Evolutionary conservation across 30 jellyfish, hydroid and myxozoan species (phyloP).

Genomic region (Phacellophora camtschatica): DNA sequence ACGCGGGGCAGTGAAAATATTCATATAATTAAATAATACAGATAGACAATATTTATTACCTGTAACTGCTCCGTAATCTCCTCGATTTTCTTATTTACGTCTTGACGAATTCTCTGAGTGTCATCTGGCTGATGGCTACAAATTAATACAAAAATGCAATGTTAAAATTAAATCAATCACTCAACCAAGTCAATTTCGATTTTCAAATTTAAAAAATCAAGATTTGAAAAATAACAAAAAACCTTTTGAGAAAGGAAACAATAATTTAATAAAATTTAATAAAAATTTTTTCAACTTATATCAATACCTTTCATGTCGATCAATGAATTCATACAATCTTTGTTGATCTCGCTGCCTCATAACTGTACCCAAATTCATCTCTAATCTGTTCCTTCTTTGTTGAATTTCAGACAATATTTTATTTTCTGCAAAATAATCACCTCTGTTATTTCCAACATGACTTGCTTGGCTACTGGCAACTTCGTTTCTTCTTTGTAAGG

Average conservation of each 20-base stretch:
- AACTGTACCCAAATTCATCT: slow-evolving; percentile 40
- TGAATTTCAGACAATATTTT: slow-evolving; percentile 50
- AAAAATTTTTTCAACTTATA: too few relatives aligned
- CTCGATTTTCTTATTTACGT: slow-evolving; percentile 55
- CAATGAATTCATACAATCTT: slow-evolving; percentile 56
- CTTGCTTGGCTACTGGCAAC: neutral
- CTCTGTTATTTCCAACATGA: neutral
- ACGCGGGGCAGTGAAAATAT: too few relatives aligned
- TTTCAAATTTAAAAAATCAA: too few relatives aligned
- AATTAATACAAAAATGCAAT: neutral
- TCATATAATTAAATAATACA: too few relatives aligned
- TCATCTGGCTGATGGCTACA: slow-evolving; percentile 29
- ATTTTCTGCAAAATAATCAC: slow-evolving; percentile 39
- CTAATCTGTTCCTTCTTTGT: slow-evolving; percentile 47
- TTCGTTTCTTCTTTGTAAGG: neutral
- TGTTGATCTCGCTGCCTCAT: slow-evolving; percentile 50
- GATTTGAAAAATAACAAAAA: too few relatives aligned
- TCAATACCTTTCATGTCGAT: slow-evolving; percentile 46
- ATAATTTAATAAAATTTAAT: too few relatives aligned
- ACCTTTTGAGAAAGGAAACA: too few relatives aligned
- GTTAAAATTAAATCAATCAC: too few relatives aligned
- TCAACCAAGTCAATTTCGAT: too few relatives aligned
- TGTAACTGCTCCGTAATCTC: slow-evolving; percentile 57
- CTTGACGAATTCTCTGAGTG: slow-evolving; percentile 28
- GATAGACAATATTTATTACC: slow-evolving; percentile 12